Conservation (phyloP, 2,888 invertebrate genomes). For the Rotaria socialis region DNA sequence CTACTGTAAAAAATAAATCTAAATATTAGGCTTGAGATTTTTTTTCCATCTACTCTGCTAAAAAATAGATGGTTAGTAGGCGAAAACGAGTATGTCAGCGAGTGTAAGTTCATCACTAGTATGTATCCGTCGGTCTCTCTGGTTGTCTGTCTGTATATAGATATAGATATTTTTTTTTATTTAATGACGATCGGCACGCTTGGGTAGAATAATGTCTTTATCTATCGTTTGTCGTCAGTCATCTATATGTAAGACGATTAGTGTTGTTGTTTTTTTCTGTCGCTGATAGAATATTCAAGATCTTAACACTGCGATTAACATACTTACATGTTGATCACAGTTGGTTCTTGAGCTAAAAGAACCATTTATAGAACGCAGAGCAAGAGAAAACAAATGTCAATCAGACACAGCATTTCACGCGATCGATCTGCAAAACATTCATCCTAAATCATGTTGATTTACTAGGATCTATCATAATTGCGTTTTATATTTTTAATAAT, state of each 20-base stretch:
- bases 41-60: not conserved
- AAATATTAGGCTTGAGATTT: not conserved
- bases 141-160: not conserved
- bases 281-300: not conserved
- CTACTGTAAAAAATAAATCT: not conserved
- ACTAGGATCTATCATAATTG: not conserved
- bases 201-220: not conserved
- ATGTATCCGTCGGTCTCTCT: too few relatives aligned
- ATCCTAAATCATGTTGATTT: not conserved
- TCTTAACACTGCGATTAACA: not conserved
- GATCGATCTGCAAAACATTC: not conserved
- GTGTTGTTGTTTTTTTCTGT: not conserved
- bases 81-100: not conserved
- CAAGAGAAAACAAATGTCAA: not conserved
- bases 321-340: not conserved
- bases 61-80: not conserved
- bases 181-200: not conserved
- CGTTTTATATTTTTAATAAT: not conserved
- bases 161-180: too few relatives aligned
- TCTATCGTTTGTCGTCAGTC: slow-evolving; percentile 2
- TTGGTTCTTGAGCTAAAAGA: not conserved
- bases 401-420: not conserved
- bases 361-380: not conserved
- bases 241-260: not conserved
- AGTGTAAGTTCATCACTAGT: not conserved